A percentile compares a stretch with the other conserved stretches of the same genome.
These are phyloP conservation scores for Chaetorhynchus papuensis DNA, from an alignment of 2,113 vertebrate genomes.

Conservation along the genomic window DNA sequence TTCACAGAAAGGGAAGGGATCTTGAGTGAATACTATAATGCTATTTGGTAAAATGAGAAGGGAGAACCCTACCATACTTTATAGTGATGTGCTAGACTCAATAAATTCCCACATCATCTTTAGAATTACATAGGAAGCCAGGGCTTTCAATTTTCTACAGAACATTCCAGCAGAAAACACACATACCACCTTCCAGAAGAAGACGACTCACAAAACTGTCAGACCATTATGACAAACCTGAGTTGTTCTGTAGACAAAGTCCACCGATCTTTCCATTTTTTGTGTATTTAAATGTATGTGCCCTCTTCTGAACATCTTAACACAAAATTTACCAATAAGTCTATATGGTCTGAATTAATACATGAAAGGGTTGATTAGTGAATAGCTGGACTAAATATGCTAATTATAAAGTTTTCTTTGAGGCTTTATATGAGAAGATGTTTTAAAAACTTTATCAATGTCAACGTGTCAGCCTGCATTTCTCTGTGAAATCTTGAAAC, in stretches of 20 bases:
- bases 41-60: background rate
- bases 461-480: slow-evolving; percentile 50
- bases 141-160: background rate
- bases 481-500: slow-evolving; percentile 56
- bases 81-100: background rate
- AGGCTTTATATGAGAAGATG: slow-evolving; percentile 21
- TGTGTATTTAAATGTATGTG: background rate
- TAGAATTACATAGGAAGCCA: background rate
- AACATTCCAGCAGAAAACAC: background rate
- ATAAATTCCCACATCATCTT: background rate
- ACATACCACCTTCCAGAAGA: background rate
- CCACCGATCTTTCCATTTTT: background rate
- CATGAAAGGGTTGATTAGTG: background rate
- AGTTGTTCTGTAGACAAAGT: background rate
- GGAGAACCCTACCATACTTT: background rate
- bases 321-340: background rate
- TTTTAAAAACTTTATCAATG: slow-evolving; percentile 63
- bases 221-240: background rate
- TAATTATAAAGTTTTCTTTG: slow-evolving; percentile 59
- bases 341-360: background rate
- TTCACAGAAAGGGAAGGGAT: background rate
- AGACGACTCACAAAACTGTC: background rate
- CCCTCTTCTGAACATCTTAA: background rate
- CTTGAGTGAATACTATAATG: background rate
- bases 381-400: slow-evolving; percentile 50